phyloP scores from a whole-genome alignment of 2,113 vertebrate genomes.

The Chloropsis hardwickii region DNA sequence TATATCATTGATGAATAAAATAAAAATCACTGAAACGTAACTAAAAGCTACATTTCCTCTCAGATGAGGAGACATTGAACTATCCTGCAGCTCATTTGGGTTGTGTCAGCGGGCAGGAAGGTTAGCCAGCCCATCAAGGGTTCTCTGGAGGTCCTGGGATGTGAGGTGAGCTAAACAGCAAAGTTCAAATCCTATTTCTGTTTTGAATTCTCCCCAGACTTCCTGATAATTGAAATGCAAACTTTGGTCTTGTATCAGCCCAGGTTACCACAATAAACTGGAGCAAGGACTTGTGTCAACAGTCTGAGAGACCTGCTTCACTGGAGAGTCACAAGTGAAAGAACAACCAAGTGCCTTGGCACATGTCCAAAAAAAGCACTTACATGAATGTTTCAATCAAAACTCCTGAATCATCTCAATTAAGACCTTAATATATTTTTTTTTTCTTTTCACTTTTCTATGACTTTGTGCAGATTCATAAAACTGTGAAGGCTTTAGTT shows the following conservation, averaged over 20 bases:
- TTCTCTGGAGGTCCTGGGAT: not conserved
- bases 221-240: not conserved
- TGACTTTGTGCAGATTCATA: not conserved
- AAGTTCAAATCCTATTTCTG: not conserved
- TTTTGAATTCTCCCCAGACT: not conserved
- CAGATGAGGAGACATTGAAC: rapidly evolving
- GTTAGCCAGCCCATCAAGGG: not conserved
- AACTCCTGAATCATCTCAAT: not conserved
- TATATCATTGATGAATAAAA: not conserved
- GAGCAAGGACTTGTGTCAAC: not conserved
- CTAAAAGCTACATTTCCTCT: not conserved
- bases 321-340: not conserved
- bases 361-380: not conserved
- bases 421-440: not conserved
- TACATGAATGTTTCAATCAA: not conserved
- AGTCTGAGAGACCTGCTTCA: not conserved
- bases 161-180: not conserved
- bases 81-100: not conserved
- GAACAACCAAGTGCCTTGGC: not conserved
- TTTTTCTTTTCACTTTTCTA: not conserved
- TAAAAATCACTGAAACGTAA: not conserved
- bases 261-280: not conserved
- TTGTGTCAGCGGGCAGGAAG: not conserved
- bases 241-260: rapidly evolving
- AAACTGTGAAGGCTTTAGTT: not conserved